Base-by-base conservation (phyloP, 2,113 vertebrate genomes). In the Cebus imitator region DNA sequence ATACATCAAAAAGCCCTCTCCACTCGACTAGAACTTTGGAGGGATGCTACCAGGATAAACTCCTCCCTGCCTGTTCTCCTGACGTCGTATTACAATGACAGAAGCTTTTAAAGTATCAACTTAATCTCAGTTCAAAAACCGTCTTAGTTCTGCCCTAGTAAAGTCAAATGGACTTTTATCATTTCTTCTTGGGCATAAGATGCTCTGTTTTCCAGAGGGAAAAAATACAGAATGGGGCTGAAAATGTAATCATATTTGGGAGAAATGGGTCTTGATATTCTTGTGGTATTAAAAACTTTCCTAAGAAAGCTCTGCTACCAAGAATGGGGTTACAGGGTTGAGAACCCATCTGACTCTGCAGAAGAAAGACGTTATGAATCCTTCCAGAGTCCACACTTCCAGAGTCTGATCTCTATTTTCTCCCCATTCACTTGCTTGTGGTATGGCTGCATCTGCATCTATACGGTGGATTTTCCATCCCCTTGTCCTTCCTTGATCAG, bases 91-190 rank as follows among this genome's bases (percentile, higher is more conserved):
- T 98, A 96, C 95, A 91, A 90, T 96, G 97, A 97, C 95, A 97
- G 97, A 96, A 96, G 48, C 97, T 97, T 96, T 93, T 5, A 58
- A 89, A 89, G 92, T 75, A 98, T 91, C 98, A 96, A 95, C 98
- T 97, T 97, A 96, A 98, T 97, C 96, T 98, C 66, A 8, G 88
- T 96, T 98, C 96, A 95, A 87, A 98, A 97, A 92, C 72, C 84
- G 95, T 95, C 97, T 98, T 52, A 90, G 97, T 80, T 98, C 97
- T 97, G 84, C 94, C 96, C 76, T 86, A 93, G 92, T 0, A 8
- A 98, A 98, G 90, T 96, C 94, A 98, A 97, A 97, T 96, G 95
- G 96, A 97, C 96, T 97, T 98, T 95, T 95, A 97, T 97, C 94
- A 93, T 94, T 98, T 98, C 98, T 94, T 64, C 61, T 64, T 64